Conservation (phyloP, 2,888 invertebrate species). For the Phalangium opilio region DNA sequence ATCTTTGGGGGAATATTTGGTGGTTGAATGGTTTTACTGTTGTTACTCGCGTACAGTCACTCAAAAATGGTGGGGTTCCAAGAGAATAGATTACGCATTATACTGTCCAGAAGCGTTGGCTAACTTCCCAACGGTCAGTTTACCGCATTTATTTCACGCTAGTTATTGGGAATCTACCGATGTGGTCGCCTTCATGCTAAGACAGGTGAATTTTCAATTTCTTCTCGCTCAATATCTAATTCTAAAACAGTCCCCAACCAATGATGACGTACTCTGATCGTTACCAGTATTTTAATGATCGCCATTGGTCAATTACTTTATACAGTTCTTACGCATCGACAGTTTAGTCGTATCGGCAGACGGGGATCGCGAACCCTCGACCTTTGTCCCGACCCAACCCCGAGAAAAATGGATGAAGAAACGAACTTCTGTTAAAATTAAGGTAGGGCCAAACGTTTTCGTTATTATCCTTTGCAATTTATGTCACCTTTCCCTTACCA, state of each 20-base stretch:
- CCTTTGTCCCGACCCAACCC: constrained; percentile 75
- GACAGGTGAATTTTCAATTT: constrained; percentile 46
- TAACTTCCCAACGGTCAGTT: constrained; percentile 86
- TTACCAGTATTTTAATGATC: background rate
- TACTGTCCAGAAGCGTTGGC: constrained; percentile 96
- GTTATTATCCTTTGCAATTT: too few species aligned
- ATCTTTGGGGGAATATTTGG: too few species aligned
- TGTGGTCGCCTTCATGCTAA: constrained; percentile 89
- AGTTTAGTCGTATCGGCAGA: constrained; percentile 46
- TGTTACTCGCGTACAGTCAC: too few species aligned
- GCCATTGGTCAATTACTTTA: constrained; percentile 4
- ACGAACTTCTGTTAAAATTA: constrained; percentile 86
- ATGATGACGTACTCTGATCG: too few species aligned
- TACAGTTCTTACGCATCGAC: constrained; percentile 55
- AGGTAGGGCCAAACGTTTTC: too few species aligned
- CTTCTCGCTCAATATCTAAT: background rate
- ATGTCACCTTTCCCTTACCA: too few species aligned
- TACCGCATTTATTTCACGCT: constrained; percentile 96
- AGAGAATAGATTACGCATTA: constrained; percentile 87
- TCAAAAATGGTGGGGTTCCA: constrained; percentile 95
- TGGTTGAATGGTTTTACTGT: too few species aligned
- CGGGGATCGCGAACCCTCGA: constrained; percentile 60
- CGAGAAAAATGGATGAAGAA: constrained; percentile 86
- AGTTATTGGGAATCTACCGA: constrained; percentile 99
- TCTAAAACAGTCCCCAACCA: too few species aligned